Conservation (phyloP, 1,140 invertebrate genomes). For the Drosophila busckii region DNA sequence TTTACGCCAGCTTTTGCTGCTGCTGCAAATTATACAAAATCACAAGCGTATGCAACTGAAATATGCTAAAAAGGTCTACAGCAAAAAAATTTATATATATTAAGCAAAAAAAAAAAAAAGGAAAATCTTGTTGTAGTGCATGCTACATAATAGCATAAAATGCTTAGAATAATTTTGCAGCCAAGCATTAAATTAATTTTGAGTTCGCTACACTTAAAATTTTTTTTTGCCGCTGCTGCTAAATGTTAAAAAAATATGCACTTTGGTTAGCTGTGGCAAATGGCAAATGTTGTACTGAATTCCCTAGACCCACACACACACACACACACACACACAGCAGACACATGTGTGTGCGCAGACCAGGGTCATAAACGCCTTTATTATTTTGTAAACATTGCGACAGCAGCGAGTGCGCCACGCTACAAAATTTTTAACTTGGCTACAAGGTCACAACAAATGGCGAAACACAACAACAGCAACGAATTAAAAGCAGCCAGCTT, state of each 20-base stretch:
- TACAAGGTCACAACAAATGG: conserved; percentile 61
- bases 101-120: not conserved
- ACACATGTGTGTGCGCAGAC: conserved; percentile 27
- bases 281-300: conserved; percentile 62
- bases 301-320: conserved; percentile 27
- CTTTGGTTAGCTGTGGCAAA: conserved; percentile 50
- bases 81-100: not conserved
- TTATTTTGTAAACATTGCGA: conserved; percentile 73
- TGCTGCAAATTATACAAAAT: conserved; percentile 30
- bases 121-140: not conserved
- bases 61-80: not conserved
- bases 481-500: too few species aligned
- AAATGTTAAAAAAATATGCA: conserved; percentile 36
- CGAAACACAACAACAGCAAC: conserved; percentile 5
- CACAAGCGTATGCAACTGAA: conserved; percentile 17
- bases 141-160: conserved; percentile 17
- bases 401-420: conserved; percentile 57
- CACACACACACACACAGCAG: conserved; percentile 4
- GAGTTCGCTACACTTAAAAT: too few species aligned
- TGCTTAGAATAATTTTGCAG: conserved; percentile 47
- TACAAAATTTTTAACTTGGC: conserved; percentile 67
- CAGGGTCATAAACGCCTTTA: conserved; percentile 72
- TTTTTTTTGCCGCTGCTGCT: conserved; percentile 14
- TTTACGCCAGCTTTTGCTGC: conserved; percentile 3
- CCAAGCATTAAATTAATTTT: conserved; percentile 54